Base-by-base conservation (phyloP, 2,113 vertebrate species). In the Perognathus longimembris region DNA sequence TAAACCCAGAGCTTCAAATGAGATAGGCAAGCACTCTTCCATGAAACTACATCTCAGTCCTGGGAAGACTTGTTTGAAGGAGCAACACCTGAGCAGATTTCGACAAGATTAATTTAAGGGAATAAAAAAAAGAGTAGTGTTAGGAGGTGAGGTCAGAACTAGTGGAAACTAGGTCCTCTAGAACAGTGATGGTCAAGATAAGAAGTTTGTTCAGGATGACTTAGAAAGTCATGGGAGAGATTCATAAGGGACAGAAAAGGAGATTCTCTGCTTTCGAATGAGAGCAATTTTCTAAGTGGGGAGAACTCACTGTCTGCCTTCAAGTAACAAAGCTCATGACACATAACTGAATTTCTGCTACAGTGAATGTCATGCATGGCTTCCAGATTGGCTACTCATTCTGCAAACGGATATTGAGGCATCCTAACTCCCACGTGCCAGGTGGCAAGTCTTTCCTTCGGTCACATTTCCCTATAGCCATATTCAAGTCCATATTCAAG, bases 181-280 rank as follows among this genome's bases (percentile, higher is more conserved):
- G 71, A 40, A 81, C 42, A 50, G 22, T 57, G 64, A 64, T 24
- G 40, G 61, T 50, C n/a, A 61, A 8, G 17, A 42, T n/a, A 45
- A 86, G n/a, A 84, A 75, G 15, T 66, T 94, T 88, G 61, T 85
- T 71, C 70, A 54, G 24, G 73, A 34, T 36, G 40, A 89, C 32
- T 54, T 30, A 50, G 66, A 38, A 85, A 63, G 54, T 14, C 38
- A 28, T 2, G 54, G n/a, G 36, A 85, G 36, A 54, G 11, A 67
- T 30, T 50, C 28, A 38, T 2, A 26, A 30, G 18, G 24, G 30
- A 30, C 11, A 12, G 14, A 54, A 54, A 42, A 45, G 32, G 28
- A 50, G 75, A 92, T 74, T 57, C 70, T 74, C 84, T 80, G 67
- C 73, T 83, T 73, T 71, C 14, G 73, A 34, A 73, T 6, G 34